Evolutionary conservation across 2,113 vertebrate genomes (phyloP), one percentile per base, ranked within the genome.

Genomic region (Heterotis niloticus): DNA sequence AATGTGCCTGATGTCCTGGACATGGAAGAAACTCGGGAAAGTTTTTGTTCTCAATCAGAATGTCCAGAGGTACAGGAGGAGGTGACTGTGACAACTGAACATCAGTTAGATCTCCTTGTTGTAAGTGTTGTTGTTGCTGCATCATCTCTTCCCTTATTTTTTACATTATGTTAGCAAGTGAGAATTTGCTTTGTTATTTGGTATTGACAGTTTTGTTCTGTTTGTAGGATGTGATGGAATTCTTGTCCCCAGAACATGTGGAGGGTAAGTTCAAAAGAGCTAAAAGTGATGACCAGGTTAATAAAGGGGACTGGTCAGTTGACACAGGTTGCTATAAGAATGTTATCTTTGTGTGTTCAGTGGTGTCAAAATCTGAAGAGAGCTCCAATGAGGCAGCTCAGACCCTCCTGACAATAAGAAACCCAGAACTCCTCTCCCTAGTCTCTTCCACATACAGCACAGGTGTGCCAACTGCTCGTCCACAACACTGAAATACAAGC

Each of bases 361-460:
- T 76, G 64, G 75, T 90, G 77, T 81, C 75, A 95, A 94, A 87
- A 75, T 76, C 87, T 84, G 92, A 82, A 0, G 92, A 95, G 81
- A 93, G 94, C 89, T 96, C 94, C 83, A 89, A 94, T 0, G 95
- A 98, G 88, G 96, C 96, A 56, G 96, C 97, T 71, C 92, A 95
- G 86, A 94, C 96, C 62, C 90, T 99, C 79, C 90, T 98, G 87
- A 93, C 96, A 79, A 96, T 98, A 64, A 90, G 95, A 82, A 92
- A 92, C 84, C 84, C 92, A 5, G 59, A 83, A 81, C 86, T 86
- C 4, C 34, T 86, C 17, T 77, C 86, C 57, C 87, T 76, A 56
- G 9, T 9, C 13, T 18, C 24, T 0, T 13, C 12, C 29, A 76
- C 64, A 81, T 60, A 51, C 10, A 10, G 60, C 52, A 34, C 69